Evolutionary conservation across 2,113 vertebrate species (phyloP).

Genomic region (Dasypus novemcinctus): DNA sequence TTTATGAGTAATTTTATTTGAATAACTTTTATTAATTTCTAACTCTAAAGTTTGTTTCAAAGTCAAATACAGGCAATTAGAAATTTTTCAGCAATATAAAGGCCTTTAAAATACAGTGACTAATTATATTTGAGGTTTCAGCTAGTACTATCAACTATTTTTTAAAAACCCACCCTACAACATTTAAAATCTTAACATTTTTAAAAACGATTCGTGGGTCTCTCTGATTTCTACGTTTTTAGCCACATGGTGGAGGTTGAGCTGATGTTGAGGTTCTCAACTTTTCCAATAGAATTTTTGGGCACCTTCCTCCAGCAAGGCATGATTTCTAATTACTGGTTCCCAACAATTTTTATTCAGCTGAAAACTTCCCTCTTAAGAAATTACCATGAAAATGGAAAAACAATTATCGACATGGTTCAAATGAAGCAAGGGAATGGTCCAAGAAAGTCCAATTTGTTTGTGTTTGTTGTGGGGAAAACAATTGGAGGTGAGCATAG

Average conservation of each 20-base stretch:
- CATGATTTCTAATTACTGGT: background rate
- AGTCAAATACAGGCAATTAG: background rate
- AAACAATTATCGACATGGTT: background rate
- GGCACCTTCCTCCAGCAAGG: background rate
- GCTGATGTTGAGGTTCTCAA: background rate
- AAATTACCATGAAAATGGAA: background rate
- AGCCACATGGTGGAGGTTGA: background rate
- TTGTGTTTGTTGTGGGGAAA: background rate
- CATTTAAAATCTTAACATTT: slow-evolving; percentile 28
- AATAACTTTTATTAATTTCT: slow-evolving; percentile 40
- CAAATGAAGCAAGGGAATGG: background rate
- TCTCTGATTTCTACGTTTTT: slow-evolving; percentile 7
- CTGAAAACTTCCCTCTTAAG: background rate
- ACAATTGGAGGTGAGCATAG: background rate
- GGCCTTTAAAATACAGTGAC: slow-evolving; percentile 19
- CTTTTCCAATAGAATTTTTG: slow-evolving; percentile 22
- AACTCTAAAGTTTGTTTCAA: background rate
- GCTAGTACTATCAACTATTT: background rate
- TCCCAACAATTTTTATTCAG: background rate
- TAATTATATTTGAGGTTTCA: slow-evolving; percentile 36
- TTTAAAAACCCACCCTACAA: background rate
- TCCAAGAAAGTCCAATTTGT: background rate
- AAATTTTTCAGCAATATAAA: slow-evolving; percentile 1
- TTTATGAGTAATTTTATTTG: background rate
- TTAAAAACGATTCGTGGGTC: background rate